Evolutionary conservation across 92 coral and sea anemone species (phyloP), one percentile per base, ranked within the genome.

Genomic region (Zoanthus sansibaricus): DNA sequence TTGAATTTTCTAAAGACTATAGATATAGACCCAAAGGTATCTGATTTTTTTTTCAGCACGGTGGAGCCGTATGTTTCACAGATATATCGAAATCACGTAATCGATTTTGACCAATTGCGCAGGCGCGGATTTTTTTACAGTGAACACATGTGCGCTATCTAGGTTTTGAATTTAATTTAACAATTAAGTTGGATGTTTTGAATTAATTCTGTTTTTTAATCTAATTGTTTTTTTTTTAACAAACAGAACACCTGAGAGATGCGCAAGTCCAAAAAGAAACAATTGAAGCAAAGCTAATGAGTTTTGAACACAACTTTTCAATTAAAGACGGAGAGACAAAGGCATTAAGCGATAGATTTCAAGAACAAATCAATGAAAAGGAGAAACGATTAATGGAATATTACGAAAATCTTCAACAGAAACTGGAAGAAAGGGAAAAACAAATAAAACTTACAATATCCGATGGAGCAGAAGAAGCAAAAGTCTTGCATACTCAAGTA

Each of bases 401-500:
- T 66, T 80, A 55, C 48, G 85, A 66, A 25, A 66, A 66, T 45
- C 25, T 80, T 42, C 74, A 80, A 14, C 31, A 48, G 15, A 61
- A 80, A 11, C 21, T 45, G 7, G 61, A 64, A 25, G 56, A 44
- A 45, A 80, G 14, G 32, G 85, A 66, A 46, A 80, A 80, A 68
- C 62, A 80, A 2, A 46, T 66, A 47, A 80, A 80, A 45, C 66
- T 48, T 31, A 66, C 85, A 66, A 62, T 64, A 18, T 70, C 75
- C 33, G 61, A 80, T 66, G 85, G 46, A 66, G 47, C 32, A 64
- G 85, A 46, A 45, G 75, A 80, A 70, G 64, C 58, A 0, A 72
- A 80, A 58, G 15, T 80, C n/a, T 80, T 80, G 45, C 85, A 80
- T 18, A 72, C 14, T 25, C 75, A 80, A 80, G 45, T 80, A 7